Base-by-base conservation (phyloP, 2,888 invertebrate genomes). In the Acleris emargana region DNA sequence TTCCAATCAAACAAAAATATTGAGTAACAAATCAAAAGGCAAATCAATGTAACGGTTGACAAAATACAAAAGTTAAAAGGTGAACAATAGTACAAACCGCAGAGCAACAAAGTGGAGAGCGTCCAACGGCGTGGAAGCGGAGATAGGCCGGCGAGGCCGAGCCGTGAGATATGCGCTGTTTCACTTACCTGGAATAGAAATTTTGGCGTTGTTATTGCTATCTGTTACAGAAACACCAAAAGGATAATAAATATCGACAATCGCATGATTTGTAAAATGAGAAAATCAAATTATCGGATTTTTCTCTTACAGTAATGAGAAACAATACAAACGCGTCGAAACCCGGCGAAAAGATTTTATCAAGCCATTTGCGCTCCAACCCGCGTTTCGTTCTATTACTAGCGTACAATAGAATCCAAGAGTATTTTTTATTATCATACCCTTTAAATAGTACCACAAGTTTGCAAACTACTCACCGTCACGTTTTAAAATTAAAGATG, bases 81-180 rank as follows among this genome's bases (percentile, higher is more conserved):
- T 38, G 3, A 38, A 47, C 61, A 25, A 17, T 61, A 54, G 54
- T 32, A 42, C 54, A 54, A 38, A 38, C 53, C 38, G 38, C 53
- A 38, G 13, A 43, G 45, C 45, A 6, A 43, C 43, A n/a, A 43
- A 45, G n/a, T 17, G n/a, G 38, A 50, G 50, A 11, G 38, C 13
- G 47, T 5, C 17, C 60, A 64, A 28, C 49, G 67, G 59, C 61
- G 64, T 68, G 67, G 64, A 68, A 64, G 16, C 32, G 53, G 20
- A 32, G 67, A 64, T 68, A 68, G 25, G 18, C 49, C 18, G 58
- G 18, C 28, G 58, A 5, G 18, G 38, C 13, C 18, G 38, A 49
- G 18, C 49, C 3, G 20, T 38, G 20, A 9, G 32, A 18, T 25
- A 43, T 28, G 11, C 17, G 58, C 45, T 16, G 53, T 11, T 11